These are phyloP conservation scores for Spinibarbus caldwelli DNA, from an alignment of 2,797 vertebrate genomes.

Conservation along the genomic window DNA sequence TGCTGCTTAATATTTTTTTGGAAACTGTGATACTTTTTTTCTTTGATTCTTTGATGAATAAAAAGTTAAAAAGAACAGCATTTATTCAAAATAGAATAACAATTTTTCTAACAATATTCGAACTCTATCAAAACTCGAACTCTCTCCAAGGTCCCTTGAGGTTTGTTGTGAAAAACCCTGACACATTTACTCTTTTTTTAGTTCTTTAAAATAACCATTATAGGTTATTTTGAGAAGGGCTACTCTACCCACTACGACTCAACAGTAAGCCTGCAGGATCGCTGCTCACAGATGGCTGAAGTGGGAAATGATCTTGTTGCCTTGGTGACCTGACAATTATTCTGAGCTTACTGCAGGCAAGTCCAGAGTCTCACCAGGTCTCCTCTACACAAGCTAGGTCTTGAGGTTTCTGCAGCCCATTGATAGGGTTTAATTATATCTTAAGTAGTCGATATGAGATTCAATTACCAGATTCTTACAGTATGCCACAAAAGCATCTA, in stretches of 20 bases:
- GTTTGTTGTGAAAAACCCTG: neutral
- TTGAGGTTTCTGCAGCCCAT: neutral
- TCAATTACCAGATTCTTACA: neutral
- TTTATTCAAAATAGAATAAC: no score
- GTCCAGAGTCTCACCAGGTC: conserved; percentile 5
- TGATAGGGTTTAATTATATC: neutral
- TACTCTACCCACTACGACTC: conserved; percentile 13
- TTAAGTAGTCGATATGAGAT: neutral
- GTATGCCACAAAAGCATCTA: neutral
- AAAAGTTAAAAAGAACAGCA: no score
- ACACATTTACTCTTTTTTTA: neutral
- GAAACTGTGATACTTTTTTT: neutral
- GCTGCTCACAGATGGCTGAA: conserved; percentile 59
- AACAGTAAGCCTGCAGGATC: conserved; percentile 47
- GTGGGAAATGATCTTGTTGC: conserved; percentile 67
- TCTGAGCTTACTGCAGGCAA: conserved; percentile 31
- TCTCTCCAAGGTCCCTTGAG: neutral
- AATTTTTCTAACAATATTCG: no score
- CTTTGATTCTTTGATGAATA: no score
- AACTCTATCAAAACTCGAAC: neutral
- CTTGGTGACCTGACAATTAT: conserved; percentile 72
- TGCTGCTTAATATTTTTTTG: no score
- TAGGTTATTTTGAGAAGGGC: conserved; percentile 19
- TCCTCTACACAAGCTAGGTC: conserved; percentile 8
- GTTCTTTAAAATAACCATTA: neutral